Evolutionary conservation across 2,797 vertebrate species (phyloP).

Genomic region (Xiphorhynchus erythropygius): DNA sequence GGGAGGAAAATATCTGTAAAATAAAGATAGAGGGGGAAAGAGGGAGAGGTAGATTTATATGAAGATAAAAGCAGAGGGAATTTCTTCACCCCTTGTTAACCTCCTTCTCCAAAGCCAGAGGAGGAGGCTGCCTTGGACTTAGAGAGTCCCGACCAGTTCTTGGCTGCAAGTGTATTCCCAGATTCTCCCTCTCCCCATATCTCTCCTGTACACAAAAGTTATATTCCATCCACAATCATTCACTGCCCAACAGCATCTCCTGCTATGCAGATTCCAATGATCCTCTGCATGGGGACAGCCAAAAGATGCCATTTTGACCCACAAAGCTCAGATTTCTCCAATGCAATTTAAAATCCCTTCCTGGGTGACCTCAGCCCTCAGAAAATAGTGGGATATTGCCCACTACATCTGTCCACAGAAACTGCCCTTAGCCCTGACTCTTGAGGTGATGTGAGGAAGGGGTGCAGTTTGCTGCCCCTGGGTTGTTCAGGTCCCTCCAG

Average conservation of each 20-base stretch:
- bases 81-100: background rate
- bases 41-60: background rate
- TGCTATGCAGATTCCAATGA: background rate
- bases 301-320: background rate
- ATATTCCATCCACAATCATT: background rate
- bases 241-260: background rate
- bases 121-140: background rate
- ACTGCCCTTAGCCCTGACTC: background rate
- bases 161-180: rapidly evolving
- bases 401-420: background rate
- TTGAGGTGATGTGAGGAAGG: rapidly evolving
- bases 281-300: rapidly evolving
- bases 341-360: background rate
- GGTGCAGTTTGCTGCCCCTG: rapidly evolving
- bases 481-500: rapidly evolving
- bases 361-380: background rate
- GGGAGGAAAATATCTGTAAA: conserved; percentile 57
- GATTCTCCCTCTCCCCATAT: background rate
- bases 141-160: background rate
- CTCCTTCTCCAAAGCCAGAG: background rate
- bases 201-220: rapidly evolving
- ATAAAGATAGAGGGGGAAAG: background rate
- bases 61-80: background rate
- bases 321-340: background rate
- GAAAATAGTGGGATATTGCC: background rate